Evolutionary conservation across 1,140 invertebrate species (phyloP).

Genomic region (Diabrotica undecimpunctata): DNA sequence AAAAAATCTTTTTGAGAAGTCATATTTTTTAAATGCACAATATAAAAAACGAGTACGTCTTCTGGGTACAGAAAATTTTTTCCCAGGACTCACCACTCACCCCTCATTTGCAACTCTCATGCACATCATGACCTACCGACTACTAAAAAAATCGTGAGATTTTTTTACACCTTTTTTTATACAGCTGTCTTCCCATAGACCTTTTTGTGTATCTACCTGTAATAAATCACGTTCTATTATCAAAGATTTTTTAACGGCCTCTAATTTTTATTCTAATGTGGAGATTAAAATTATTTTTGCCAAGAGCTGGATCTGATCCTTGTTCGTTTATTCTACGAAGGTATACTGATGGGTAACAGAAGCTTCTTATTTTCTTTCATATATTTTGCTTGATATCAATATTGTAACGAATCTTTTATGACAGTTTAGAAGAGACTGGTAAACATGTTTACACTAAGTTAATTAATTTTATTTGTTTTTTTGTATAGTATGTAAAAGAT

Average conservation of each 20-base stretch:
- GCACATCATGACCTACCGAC: neutral
- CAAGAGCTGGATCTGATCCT: neutral
- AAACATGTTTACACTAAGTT: too few species aligned
- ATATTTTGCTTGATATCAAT: too few species aligned
- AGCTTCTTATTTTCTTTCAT: too few species aligned
- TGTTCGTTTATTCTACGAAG: too few species aligned
- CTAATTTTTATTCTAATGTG: slow-evolving; percentile 15
- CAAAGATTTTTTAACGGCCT: slow-evolving; percentile 7
- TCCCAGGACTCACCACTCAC: neutral
- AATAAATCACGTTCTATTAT: slow-evolving; percentile 15
- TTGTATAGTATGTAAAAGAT: too few species aligned
- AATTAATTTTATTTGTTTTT: too few species aligned
- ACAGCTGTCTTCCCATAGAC: slow-evolving; percentile 11
- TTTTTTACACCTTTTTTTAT: slow-evolving; percentile 13
- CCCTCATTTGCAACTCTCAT: neutral
- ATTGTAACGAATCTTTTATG: too few species aligned
- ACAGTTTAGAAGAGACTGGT: too few species aligned
- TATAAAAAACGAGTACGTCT: too few species aligned
- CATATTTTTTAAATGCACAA: too few species aligned
- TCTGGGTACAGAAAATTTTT: neutral
- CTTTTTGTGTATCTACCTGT: slow-evolving; percentile 10
- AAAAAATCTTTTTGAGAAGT: too few species aligned
- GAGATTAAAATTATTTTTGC: slow-evolving; percentile 18
- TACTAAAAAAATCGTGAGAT: slow-evolving; percentile 11
- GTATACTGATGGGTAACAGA: too few species aligned